Evolutionary conservation across 1,140 invertebrate genomes (phyloP), one percentile per base, ranked within the genome.

Genomic region (Scaptomyza graminum): DNA sequence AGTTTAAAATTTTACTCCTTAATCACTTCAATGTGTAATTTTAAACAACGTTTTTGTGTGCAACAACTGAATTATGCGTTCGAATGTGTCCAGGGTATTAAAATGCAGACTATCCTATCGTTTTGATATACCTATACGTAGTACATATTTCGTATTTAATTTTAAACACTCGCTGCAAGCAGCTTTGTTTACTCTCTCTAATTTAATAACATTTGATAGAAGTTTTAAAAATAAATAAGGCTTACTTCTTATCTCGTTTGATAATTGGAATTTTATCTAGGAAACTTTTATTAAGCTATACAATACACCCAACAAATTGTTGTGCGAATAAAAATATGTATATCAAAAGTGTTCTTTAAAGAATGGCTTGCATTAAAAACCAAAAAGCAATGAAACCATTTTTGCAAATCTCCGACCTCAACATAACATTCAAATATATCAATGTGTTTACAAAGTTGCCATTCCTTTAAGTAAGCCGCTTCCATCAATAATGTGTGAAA

Each of bases 51-150:
- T 31, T 31, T 31, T 31, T 31, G 1, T 4, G 7, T 31, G 28
- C 7, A 31, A 31, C 7, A 31, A 6, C 28, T 31, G 1, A 31
- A 31, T 5, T 7, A 6, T 31, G 7, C 28, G 5, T 31, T 22
- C 4, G 1, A 22, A 22, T 22, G 18, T 22, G 18, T 6, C 1
- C 28, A 34, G 31, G 31, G 8, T 34, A 34, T 34, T 1, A 34
- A 34, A 34, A 34, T 22, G 18, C 18, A 22, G 18, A 22, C 18
- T 22, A 22, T 60, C 39, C 37, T 55, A 47, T 39, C 47, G 12
- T 34, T 47, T 57, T 41, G 37, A 5, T 31, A 37, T 46, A 76
- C 50, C n/a, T n/a, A 12, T 56, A 44, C 50, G 49, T 73, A 47
- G 15, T 47, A 22, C 46, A 34, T 34, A 34, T 34, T 43, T 52